Evolutionary conservation across 2,888 invertebrate species (phyloP).

Genomic region (Cheilosia scutellata): DNA sequence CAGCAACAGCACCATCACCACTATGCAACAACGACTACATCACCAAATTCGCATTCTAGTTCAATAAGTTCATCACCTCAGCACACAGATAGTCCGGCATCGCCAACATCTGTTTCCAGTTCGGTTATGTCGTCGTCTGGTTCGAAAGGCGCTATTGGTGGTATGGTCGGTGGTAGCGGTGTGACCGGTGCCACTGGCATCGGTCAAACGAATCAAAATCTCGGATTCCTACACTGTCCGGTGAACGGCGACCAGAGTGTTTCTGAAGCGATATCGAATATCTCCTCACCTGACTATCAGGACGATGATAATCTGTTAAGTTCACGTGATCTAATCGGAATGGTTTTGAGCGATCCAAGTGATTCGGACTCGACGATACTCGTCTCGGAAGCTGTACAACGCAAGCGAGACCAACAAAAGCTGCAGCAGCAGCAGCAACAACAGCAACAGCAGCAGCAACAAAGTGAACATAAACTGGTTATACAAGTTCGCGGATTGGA

Average conservation of each 20-base stretch:
- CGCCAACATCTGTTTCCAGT: constrained; percentile 94
- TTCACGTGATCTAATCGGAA: constrained; percentile 90
- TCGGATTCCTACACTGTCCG: constrained; percentile 81
- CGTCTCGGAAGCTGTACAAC: constrained; percentile 89
- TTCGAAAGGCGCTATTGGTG: constrained; percentile 86
- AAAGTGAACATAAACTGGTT: constrained; percentile 92
- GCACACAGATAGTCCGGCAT: constrained; percentile 89
- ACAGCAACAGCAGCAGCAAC: constrained; percentile 84
- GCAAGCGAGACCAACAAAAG: constrained; percentile 82
- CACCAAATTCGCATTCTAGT: constrained; percentile 83
- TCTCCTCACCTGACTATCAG: constrained; percentile 95
- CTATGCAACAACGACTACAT: constrained; percentile 80
- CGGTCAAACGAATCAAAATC: constrained; percentile 77
- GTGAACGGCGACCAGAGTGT: constrained; percentile 90
- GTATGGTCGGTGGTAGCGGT: constrained; percentile 78
- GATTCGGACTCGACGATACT: constrained; percentile 95
- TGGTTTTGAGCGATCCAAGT: constrained; percentile 95
- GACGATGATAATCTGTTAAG: constrained; percentile 93
- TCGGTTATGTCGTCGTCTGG: constrained; percentile 93
- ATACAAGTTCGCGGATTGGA: constrained; percentile 88
- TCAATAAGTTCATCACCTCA: constrained; percentile 84
- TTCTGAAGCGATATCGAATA: constrained; percentile 94
- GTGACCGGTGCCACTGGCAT: constrained; percentile 76
- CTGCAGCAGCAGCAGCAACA: constrained; percentile 80
- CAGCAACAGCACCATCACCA: constrained; percentile 82